Base-by-base conservation (phyloP, 2,888 invertebrate genomes). In the Sarcophaga subvicina region DNA sequence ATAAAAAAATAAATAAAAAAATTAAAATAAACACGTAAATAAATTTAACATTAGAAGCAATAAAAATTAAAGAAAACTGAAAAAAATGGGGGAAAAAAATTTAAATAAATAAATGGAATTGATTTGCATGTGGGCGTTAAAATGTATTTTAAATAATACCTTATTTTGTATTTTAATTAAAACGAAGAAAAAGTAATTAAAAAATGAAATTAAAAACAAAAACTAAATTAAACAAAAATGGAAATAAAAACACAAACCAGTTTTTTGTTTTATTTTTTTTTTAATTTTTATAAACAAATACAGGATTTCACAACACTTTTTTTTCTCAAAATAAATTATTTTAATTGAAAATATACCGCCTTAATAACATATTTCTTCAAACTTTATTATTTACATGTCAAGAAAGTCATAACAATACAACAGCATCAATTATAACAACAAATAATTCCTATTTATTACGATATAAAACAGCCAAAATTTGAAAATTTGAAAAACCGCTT, bases 301-400 rank as follows among this genome's bases (percentile, higher is more conserved):
- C 49, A n/a, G n/a, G 37, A 59, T 59, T 11, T 76, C 37, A 67
- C 10, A 59, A 12, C 2, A 27, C 14, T 22, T 22, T 22, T 64
- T 37, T 60, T 37, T 60, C 37, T 45, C 25, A 22, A 45, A 73
- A 47, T 14, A 72, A 66, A 47, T 14, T 64, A 20, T 72, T 72
- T 80, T 72, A 66, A 71, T 79, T 71, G 27, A 37, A 22, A 49
- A 66, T 66, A 62, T 27, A 0, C 47, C 20, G 60, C 20, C 54
- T 25, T 64, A 59, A n/a, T 17, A 59, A 59, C 25, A 25, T 75
- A 86, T 76, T 75, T 62, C 76, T 62, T 60, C 12, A 10, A 79
- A 66, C 4, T 86, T 86, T 80, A 80, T 80, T 80, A 80, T 83
- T 77, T 72, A 72, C 78, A 62, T 70, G 54, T 80, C 60, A 85